phyloP scores from a whole-genome alignment of 2,113 vertebrate species.

The Gymnobelideus leadbeateri region DNA sequence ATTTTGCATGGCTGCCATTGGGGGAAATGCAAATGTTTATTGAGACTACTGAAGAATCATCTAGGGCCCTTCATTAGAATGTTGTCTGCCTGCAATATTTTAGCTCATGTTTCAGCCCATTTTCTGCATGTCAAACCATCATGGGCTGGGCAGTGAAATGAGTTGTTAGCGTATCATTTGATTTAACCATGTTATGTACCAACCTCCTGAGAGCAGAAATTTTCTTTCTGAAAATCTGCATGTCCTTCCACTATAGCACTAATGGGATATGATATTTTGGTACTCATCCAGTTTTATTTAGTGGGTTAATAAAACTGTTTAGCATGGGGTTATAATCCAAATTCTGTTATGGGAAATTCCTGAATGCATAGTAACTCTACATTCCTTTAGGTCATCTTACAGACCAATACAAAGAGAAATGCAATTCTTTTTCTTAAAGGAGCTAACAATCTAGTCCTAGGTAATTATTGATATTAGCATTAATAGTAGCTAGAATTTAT shows the following conservation, averaged over 20 bases:
- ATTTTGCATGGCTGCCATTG: not conserved
- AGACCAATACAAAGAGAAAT: too few relatives aligned
- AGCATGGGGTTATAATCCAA: not conserved
- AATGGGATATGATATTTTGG: conserved; percentile 18
- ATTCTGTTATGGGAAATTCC: conserved; percentile 29
- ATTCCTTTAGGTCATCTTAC: too few relatives aligned
- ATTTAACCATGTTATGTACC: not conserved
- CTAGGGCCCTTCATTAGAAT: not conserved
- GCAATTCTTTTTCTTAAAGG: too few relatives aligned
- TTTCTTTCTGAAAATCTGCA: not conserved
- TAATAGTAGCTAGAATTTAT: too few relatives aligned
- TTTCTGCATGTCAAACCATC: not conserved
- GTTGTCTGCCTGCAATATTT: not conserved
- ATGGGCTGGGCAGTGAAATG: not conserved
- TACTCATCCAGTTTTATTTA: conserved; percentile 13
- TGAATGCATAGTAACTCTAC: too few relatives aligned
- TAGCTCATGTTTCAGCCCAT: not conserved
- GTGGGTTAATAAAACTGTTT: conserved; percentile 33
- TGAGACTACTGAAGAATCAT: not conserved
- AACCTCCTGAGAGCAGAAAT: not conserved
- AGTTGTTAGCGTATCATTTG: too few relatives aligned
- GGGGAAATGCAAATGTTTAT: not conserved
- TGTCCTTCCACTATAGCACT: not conserved
- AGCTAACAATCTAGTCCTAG: too few relatives aligned
- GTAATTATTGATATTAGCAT: too few relatives aligned